Percentiles rank a stretch among this genome's conserved stretches.
These are phyloP conservation scores for Tryphoninae sp. DNA, from an alignment of 2,888 invertebrate species.

Conservation along the genomic window DNA sequence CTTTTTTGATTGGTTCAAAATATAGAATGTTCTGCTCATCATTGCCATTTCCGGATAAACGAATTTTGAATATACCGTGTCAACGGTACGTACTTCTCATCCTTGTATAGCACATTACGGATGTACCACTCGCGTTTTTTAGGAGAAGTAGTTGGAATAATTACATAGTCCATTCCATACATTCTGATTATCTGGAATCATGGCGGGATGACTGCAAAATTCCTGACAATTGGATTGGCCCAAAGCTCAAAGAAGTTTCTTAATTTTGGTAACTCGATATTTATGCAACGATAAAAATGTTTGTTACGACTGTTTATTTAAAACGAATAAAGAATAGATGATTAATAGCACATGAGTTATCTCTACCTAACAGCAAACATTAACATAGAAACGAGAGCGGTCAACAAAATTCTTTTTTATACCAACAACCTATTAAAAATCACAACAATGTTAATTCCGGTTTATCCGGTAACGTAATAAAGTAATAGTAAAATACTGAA, in stretches of 20 bases:
- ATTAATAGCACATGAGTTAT: slow-evolving; percentile 41
- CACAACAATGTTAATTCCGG: slow-evolving; percentile 42
- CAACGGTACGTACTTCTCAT: slow-evolving; percentile 44
- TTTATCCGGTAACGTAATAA: slow-evolving; percentile 36
- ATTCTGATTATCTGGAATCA: slow-evolving; percentile 49
- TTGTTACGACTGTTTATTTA: slow-evolving; percentile 36
- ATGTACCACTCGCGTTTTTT: neutral
- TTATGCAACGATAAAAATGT: neutral
- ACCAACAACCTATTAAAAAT: slow-evolving; percentile 31
- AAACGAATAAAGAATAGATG: slow-evolving; percentile 37
- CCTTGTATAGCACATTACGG: neutral
- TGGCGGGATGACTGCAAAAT: slow-evolving; percentile 56
- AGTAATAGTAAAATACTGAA: slow-evolving; percentile 60
- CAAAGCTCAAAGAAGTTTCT: slow-evolving; percentile 19
- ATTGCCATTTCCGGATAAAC: slow-evolving; percentile 55
- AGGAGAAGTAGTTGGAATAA: slow-evolving; percentile 58
- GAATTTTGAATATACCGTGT: slow-evolving; percentile 58
- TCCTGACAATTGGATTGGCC: slow-evolving; percentile 53
- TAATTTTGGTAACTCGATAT: neutral
- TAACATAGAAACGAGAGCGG: slow-evolving; percentile 41
- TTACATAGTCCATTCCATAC: slow-evolving; percentile 49
- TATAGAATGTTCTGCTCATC: slow-evolving; percentile 37
- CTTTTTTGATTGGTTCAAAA: slow-evolving; percentile 30
- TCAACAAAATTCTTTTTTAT: slow-evolving; percentile 42
- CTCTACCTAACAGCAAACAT: slow-evolving; percentile 48